Conservation (phyloP, 2,888 invertebrate species). For the Xanthia togata region DNA sequence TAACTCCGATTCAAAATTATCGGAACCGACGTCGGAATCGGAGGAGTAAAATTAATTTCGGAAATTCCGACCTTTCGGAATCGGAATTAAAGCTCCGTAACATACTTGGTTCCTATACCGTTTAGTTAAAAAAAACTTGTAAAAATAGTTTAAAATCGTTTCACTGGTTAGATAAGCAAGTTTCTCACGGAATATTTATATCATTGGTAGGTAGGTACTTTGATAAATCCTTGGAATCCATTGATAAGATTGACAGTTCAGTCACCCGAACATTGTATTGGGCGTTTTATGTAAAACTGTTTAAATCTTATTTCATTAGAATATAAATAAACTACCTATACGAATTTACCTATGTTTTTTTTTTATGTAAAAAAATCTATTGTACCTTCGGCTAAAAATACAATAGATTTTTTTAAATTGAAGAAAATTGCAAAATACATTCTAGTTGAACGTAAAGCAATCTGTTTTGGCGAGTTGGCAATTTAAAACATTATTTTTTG, state of each 20-base stretch:
- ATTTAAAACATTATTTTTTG: background rate
- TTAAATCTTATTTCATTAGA: no score
- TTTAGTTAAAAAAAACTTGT: background rate
- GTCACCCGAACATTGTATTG: background rate
- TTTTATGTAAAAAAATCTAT: no score
- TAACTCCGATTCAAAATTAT: no score
- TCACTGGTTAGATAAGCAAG: constrained; percentile 3
- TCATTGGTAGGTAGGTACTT: constrained; percentile 1
- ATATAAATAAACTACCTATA: no score
- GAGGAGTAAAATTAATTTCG: no score
- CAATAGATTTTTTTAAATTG: background rate
- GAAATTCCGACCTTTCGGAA: no score
- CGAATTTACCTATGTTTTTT: no score
- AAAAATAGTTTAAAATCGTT: background rate
- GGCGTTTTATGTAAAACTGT: background rate
- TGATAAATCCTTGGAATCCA: background rate
- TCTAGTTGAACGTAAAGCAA: constrained; percentile 7
- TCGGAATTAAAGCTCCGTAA: no score
- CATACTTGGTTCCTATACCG: no score
- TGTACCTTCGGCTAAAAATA: background rate
- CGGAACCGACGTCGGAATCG: no score
- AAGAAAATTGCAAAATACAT: background rate
- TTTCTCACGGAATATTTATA: constrained; percentile 27
- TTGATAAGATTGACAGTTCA: constrained; percentile 19
- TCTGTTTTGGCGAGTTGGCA: background rate